Evolutionary conservation across 1,140 invertebrate species (phyloP).

Genomic region (Battus philenor): DNA sequence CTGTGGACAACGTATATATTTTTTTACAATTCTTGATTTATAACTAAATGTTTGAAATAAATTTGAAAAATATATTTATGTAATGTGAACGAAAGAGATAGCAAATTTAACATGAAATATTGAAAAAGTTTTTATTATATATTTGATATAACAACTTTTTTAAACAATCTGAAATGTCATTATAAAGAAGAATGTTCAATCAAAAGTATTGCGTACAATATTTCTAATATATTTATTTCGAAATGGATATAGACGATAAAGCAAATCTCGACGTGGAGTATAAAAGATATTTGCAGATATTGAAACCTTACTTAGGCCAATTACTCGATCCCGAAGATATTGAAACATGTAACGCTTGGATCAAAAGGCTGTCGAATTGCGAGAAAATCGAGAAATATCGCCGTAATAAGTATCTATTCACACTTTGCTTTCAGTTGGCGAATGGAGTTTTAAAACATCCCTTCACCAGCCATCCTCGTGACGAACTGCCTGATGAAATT

Average conservation of each 20-base stretch:
- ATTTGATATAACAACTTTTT: background rate
- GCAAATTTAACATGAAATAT: too few species aligned
- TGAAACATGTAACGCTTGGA: slow-evolving; percentile 52
- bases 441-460: slow-evolving; percentile 48
- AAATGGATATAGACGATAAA: slow-evolving; percentile 42
- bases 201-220: background rate
- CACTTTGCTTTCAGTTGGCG: slow-evolving; percentile 52
- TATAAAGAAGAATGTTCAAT: background rate
- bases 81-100: too few species aligned
- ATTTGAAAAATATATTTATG: too few species aligned
- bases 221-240: slow-evolving; percentile 12
- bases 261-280: slow-evolving; percentile 50
- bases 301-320: slow-evolving; percentile 46
- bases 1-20: too few species aligned
- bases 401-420: slow-evolving; percentile 56
- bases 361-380: slow-evolving; percentile 45
- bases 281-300: slow-evolving; percentile 53
- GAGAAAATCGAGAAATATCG: slow-evolving; percentile 41
- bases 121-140: too few species aligned
- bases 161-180: background rate
- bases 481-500: slow-evolving; percentile 24
- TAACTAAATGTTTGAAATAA: too few species aligned
- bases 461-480: slow-evolving; percentile 36
- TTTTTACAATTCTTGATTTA: too few species aligned
- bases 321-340: slow-evolving; percentile 40